phyloP scores from a whole-genome alignment of 1,140 invertebrate species.

The Neocloeon triangulifer region DNA sequence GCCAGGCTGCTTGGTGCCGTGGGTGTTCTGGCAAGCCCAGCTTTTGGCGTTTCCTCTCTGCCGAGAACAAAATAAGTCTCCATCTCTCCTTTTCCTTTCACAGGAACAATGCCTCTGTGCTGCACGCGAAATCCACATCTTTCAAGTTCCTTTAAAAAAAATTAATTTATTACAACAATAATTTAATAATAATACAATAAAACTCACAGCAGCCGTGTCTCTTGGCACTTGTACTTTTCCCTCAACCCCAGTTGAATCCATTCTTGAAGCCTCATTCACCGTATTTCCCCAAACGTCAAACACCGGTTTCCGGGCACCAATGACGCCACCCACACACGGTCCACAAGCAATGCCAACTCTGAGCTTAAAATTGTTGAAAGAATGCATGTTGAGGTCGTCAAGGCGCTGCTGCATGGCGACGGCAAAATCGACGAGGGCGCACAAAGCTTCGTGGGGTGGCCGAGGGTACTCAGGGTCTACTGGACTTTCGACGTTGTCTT shows the following conservation, averaged over 20 bases:
- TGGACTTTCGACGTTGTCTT: too few species aligned
- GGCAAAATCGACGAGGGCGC: constrained; percentile 79
- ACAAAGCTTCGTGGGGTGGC: too few species aligned
- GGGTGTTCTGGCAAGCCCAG: constrained; percentile 33
- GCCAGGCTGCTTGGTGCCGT: constrained; percentile 55
- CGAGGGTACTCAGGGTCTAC: too few species aligned
- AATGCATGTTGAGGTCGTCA: constrained; percentile 84
- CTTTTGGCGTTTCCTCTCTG: constrained; percentile 21
- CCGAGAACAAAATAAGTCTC: constrained; percentile 75
- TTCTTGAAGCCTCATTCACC: constrained; percentile 83
- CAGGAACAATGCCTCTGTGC: constrained; percentile 58
- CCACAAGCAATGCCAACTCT: constrained; percentile 85
- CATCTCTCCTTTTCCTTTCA: constrained; percentile 91
- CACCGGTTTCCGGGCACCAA: constrained; percentile 90
- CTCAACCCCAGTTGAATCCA: constrained; percentile 76
- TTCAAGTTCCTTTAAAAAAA: constrained; percentile 34
- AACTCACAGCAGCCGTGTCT: constrained; percentile 51
- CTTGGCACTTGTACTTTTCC: constrained; percentile 72
- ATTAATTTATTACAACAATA: constrained; percentile 5
- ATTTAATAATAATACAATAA: neutral
- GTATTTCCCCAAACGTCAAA: constrained; percentile 98
- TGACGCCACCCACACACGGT: constrained; percentile 87
- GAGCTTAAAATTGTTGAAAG: constrained; percentile 91
- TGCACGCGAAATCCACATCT: constrained; percentile 45
- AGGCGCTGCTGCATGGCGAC: constrained; percentile 74